These are phyloP conservation scores for Enteromius mattozi DNA, from an alignment of 2,797 vertebrate genomes.

Conservation along the genomic window DNA sequence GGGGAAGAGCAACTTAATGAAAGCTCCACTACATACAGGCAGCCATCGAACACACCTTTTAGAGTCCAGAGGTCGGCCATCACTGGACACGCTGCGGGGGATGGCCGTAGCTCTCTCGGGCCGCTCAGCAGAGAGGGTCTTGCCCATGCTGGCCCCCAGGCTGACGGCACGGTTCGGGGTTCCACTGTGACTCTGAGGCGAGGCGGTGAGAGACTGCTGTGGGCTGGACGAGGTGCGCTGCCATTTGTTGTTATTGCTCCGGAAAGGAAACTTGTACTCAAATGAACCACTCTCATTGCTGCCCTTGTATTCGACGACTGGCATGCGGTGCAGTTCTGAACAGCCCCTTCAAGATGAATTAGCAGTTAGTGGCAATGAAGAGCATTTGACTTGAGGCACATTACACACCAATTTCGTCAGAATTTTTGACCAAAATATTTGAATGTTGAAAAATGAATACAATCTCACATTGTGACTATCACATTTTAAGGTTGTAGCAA, in stretches of 20 bases:
- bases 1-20: neutral
- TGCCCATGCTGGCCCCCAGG: constrained; percentile 87
- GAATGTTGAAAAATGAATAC: too few species aligned
- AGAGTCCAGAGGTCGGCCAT: constrained; percentile 90
- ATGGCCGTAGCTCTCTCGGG: constrained; percentile 89
- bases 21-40: neutral
- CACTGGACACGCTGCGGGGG: constrained; percentile 97
- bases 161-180: constrained; percentile 87
- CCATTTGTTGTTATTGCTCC: constrained; percentile 97
- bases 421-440: too few species aligned
- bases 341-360: constrained; percentile 83
- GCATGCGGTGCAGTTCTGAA: constrained; percentile 92
- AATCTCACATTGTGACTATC: too few species aligned
- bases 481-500: too few species aligned
- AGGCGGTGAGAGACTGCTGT: constrained; percentile 82
- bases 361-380: neutral
- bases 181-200: constrained; percentile 83
- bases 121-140: constrained; percentile 85
- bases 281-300: constrained; percentile 89
- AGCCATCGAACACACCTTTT: constrained; percentile 78
- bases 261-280: constrained; percentile 97
- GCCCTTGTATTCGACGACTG: constrained; percentile 94
- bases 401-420: too few species aligned
- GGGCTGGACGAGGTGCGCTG: constrained; percentile 90
- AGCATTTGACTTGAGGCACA: neutral